Conservation (phyloP, 37 sponge, comb jelly and placozoan species). For the Axinella damicornis region DNA sequence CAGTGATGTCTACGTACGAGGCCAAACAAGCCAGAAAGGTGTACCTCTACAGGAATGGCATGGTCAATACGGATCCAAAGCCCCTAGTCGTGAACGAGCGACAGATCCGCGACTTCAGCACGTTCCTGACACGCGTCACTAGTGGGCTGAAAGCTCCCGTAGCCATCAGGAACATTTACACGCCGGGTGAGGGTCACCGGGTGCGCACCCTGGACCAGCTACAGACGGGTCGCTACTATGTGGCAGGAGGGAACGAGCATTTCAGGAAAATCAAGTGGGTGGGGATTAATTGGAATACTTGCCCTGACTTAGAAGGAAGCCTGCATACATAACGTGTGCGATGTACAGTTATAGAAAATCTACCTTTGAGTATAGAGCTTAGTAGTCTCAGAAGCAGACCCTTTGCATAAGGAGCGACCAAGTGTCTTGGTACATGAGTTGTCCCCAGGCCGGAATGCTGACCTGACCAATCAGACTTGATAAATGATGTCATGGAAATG, state of each 20-base stretch:
- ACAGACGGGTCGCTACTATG: constrained; percentile 74
- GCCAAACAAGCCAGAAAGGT: constrained; percentile 65
- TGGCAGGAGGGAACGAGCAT: constrained; percentile 86
- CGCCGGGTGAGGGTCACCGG: constrained; percentile 70
- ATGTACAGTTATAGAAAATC: no score
- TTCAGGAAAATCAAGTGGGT: constrained; percentile 79
- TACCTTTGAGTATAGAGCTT: no score
- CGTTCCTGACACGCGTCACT: constrained; percentile 79
- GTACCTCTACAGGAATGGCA: constrained; percentile 72
- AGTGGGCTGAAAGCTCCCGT: constrained; percentile 81
- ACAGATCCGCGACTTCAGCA: constrained; percentile 79
- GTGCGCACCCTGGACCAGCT: constrained; percentile 62
- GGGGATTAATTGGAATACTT: background rate
- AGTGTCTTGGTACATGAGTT: no score
- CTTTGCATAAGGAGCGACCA: no score
- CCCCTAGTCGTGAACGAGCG: constrained; percentile 78
- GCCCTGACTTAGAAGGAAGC: background rate
- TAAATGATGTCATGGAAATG: no score
- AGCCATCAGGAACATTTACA: constrained; percentile 89
- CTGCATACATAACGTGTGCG: no score
- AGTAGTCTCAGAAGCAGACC: no score
- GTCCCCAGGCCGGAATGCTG: no score
- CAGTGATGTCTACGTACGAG: constrained; percentile 51
- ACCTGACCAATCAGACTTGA: no score
- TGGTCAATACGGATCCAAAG: constrained; percentile 38